A percentile compares a stretch with the other conserved stretches of the same genome.
These are phyloP conservation scores for Crambe crambe DNA, from an alignment of 37 sponge, comb jelly and placozoan species.

Conservation along the genomic window DNA sequence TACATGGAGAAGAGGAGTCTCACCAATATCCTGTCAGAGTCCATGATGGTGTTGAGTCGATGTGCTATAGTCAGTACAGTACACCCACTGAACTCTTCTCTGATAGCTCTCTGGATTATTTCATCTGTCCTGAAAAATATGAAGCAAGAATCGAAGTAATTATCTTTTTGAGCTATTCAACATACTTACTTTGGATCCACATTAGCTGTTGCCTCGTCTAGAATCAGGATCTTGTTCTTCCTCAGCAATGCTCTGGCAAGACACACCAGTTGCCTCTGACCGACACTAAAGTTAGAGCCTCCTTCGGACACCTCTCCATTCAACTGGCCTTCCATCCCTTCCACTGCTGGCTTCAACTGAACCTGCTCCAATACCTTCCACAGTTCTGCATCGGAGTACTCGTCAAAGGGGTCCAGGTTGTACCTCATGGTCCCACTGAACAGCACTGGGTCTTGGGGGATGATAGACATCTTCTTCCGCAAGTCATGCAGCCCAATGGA, in stretches of 20 bases:
- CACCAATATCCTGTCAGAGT: slow-evolving; percentile 84
- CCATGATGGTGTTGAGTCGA: slow-evolving; percentile 94
- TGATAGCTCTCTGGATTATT: slow-evolving; percentile 81
- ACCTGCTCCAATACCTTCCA: slow-evolving; percentile 87
- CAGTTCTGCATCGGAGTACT: slow-evolving; percentile 66
- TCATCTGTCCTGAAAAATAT: slow-evolving; percentile 76
- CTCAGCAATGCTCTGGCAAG: slow-evolving; percentile 83
- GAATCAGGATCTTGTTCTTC: slow-evolving; percentile 77
- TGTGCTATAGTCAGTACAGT: slow-evolving; percentile 95
- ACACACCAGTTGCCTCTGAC: slow-evolving; percentile 89
- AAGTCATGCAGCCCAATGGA: slow-evolving; percentile 85
- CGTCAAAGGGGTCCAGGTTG: slow-evolving; percentile 91
- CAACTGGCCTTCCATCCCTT: slow-evolving; percentile 55
- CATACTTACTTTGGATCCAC: slow-evolving; percentile 66
- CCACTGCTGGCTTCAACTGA: slow-evolving; percentile 68
- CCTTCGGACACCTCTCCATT: slow-evolving; percentile 65
- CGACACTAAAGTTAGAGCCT: slow-evolving; percentile 88
- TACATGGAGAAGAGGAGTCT: too few species aligned
- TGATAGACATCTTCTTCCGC: slow-evolving; percentile 81
- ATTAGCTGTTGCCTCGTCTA: slow-evolving; percentile 92
- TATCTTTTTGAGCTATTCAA: not conserved
- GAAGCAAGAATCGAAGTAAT: not conserved
- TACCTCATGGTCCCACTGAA: slow-evolving; percentile 89
- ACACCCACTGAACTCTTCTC: slow-evolving; percentile 70
- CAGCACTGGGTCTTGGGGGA: slow-evolving; percentile 93